Percentiles rank a stretch among this genome's conserved stretches.
These are phyloP conservation scores for Haliclona indistincta DNA, from an alignment of 37 sponge, comb jelly and placozoan species.

Conservation along the genomic window DNA sequence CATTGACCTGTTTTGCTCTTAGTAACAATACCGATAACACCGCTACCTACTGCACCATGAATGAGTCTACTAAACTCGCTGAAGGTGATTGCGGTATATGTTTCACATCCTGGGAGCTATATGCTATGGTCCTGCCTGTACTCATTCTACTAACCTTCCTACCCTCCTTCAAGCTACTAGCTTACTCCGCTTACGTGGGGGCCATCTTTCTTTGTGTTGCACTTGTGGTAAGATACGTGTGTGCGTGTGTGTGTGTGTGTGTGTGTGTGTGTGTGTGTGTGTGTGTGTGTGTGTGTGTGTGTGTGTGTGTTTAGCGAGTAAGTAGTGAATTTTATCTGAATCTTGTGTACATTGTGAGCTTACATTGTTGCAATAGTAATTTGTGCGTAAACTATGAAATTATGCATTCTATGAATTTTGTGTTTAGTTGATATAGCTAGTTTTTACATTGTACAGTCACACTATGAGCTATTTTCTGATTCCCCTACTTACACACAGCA, in stretches of 20 bases:
- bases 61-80: not conserved
- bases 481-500: too few relatives aligned
- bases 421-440: too few relatives aligned
- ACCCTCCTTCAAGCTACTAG: conserved; percentile 87
- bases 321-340: not conserved
- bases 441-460: too few relatives aligned
- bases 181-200: conserved; percentile 76
- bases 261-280: not conserved
- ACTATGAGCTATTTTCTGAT: too few relatives aligned
- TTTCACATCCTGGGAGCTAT: conserved; percentile 57
- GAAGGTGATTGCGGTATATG: not conserved
- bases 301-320: too few relatives aligned
- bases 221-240: conserved; percentile 56
- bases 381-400: too few relatives aligned
- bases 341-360: too few relatives aligned
- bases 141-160: conserved; percentile 74
- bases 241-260: conserved; percentile 31
- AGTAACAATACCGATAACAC: not conserved
- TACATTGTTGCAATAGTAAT: too few relatives aligned
- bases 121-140: conserved; percentile 74
- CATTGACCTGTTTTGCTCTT: conserved; percentile 44
- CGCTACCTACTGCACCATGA: not conserved
- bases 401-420: too few relatives aligned
- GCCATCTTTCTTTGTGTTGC: conserved; percentile 82
- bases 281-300: not conserved